phyloP scores from a whole-genome alignment of 2,888 invertebrate species.

The Phragmatobia fuliginosa region DNA sequence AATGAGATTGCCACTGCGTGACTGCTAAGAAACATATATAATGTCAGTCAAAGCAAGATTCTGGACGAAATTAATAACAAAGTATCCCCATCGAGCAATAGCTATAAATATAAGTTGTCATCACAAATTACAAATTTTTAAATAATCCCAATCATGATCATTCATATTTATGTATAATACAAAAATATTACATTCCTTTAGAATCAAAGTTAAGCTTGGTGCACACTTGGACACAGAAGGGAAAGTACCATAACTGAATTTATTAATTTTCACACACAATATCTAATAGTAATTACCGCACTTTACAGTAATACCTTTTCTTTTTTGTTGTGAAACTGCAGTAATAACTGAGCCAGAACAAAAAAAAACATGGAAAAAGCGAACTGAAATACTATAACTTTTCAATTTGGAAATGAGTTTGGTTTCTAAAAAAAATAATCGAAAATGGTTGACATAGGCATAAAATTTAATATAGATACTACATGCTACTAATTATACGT shows the following conservation, averaged over 20 bases:
- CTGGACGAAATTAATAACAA: constrained; percentile 21
- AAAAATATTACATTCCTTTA: constrained; percentile 43
- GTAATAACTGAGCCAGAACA: no score
- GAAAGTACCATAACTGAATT: no score
- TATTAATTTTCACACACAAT: background rate
- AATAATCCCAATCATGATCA: constrained; percentile 60
- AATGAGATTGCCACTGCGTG: background rate
- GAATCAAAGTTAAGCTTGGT: constrained; percentile 29
- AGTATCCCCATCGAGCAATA: constrained; percentile 14
- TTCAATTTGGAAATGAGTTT: no score
- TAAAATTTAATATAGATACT: no score
- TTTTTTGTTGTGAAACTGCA: background rate
- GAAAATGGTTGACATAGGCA: background rate
- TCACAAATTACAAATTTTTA: constrained; percentile 55
- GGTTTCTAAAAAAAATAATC: no score
- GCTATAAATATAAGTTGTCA: constrained; percentile 50
- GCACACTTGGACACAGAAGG: constrained; percentile 23
- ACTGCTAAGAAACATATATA: background rate
- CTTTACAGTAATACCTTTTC: background rate
- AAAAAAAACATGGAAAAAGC: no score
- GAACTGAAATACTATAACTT: no score
- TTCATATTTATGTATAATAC: constrained; percentile 54
- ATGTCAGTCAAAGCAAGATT: constrained; percentile 10
- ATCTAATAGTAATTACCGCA: background rate
- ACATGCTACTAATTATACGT: background rate